A percentile compares a stretch with the other conserved stretches of the same genome.
These are phyloP conservation scores for Chironomus tepperi DNA, from an alignment of 1,140 invertebrate species.

Conservation along the genomic window DNA sequence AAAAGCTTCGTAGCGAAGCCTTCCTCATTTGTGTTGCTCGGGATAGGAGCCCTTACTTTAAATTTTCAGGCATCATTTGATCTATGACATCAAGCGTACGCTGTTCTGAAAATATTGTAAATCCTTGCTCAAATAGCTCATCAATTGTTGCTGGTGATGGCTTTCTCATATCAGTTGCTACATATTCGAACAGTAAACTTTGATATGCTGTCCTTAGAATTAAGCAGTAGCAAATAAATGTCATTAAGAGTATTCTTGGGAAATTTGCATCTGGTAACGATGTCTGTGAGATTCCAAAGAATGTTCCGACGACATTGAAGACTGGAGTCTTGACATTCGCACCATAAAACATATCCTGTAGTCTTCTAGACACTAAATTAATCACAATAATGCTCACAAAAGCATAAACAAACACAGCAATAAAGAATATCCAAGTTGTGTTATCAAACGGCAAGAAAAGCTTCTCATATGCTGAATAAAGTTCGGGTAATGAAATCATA, in stretches of 20 bases:
- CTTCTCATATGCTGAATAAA: neutral
- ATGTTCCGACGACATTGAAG: neutral
- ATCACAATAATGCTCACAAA: neutral
- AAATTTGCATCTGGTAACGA: neutral
- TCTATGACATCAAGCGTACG: no score
- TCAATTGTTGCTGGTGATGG: neutral
- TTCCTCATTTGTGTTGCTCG: no score
- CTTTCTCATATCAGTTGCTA: no score
- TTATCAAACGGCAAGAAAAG: neutral
- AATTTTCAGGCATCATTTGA: no score
- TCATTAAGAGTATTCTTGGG: neutral
- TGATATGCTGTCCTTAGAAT: neutral
- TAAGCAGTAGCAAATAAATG: neutral
- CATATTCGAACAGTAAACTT: neutral
- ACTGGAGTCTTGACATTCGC: neutral
- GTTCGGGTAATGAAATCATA: neutral
- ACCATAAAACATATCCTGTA: neutral
- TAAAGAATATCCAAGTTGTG: neutral
- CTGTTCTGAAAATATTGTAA: no score
- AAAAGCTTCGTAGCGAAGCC: no score
- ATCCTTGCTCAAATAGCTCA: no score
- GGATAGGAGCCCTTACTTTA: no score
- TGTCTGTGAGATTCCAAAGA: neutral
- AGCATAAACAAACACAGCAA: neutral
- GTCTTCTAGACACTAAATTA: neutral